These are phyloP conservation scores for Solenodon paradoxus DNA, from an alignment of 2,113 vertebrate genomes.

Conservation along the genomic window DNA sequence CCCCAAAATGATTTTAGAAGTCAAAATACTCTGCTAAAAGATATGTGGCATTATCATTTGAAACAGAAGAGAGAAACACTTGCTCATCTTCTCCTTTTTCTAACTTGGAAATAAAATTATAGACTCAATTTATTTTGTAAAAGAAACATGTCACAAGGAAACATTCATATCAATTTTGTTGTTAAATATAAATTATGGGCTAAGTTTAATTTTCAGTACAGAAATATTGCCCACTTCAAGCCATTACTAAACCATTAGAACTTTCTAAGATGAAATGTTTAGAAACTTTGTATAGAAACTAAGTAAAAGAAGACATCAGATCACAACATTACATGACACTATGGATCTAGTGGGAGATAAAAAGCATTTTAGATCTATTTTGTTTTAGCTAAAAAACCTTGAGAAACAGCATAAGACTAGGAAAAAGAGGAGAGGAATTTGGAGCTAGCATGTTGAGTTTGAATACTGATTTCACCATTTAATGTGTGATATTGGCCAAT, in stretches of 20 bases:
- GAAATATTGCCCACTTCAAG: not conserved
- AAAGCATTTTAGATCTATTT: not conserved
- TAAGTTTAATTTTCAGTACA: not conserved
- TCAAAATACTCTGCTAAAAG: not conserved
- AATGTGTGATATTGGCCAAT: not conserved
- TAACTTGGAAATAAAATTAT: not conserved
- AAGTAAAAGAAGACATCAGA: not conserved
- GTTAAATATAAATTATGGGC: not conserved
- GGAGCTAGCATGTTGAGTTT: not conserved
- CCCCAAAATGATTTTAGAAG: not conserved
- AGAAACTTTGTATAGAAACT: not conserved
- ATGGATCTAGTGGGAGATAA: not conserved
- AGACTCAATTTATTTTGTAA: not conserved
- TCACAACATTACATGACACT: not conserved
- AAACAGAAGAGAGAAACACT: not conserved
- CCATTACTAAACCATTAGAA: not conserved
- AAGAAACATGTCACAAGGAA: no score
- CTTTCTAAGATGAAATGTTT: not conserved
- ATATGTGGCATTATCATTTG: not conserved
- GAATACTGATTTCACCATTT: not conserved
- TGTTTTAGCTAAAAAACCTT: not conserved
- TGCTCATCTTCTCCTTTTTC: not conserved
- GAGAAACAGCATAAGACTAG: not conserved
- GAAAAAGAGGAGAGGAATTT: not conserved
- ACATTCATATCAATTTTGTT: not conserved